phyloP scores from a whole-genome alignment of 1,140 invertebrate species.

The Paraescarpia echinospica region DNA sequence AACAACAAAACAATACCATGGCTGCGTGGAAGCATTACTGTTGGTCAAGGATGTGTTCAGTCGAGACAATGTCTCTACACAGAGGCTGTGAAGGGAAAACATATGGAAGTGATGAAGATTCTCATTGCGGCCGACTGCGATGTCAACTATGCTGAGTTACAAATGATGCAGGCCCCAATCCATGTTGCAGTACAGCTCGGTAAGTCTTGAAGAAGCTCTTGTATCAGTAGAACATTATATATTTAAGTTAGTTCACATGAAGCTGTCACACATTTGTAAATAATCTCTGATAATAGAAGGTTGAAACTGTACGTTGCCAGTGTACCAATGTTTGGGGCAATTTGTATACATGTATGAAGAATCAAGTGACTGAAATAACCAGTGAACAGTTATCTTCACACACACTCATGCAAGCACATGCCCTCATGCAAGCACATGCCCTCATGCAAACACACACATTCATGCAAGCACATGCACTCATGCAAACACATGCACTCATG shows the following conservation, averaged over 20 bases:
- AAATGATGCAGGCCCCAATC: constrained; percentile 41
- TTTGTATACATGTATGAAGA: background rate
- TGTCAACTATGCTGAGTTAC: constrained; percentile 38
- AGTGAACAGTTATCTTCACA: background rate
- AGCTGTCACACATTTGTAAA: background rate
- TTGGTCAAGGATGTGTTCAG: background rate
- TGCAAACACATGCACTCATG: too few relatives aligned
- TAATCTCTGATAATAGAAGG: background rate
- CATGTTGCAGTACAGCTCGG: constrained; percentile 37
- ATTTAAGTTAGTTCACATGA: background rate
- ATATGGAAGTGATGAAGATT: constrained; percentile 34
- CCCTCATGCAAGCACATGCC: too few relatives aligned
- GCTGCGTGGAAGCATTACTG: too few relatives aligned
- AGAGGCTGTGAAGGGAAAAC: constrained; percentile 41
- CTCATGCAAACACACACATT: too few relatives aligned
- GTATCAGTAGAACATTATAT: background rate
- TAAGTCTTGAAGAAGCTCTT: background rate
- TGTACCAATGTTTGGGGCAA: background rate
- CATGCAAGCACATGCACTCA: too few relatives aligned
- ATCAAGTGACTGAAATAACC: background rate
- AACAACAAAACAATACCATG: too few relatives aligned
- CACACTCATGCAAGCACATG: too few relatives aligned
- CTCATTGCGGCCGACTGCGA: constrained; percentile 41
- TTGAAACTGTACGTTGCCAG: constrained; percentile 7
- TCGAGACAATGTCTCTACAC: constrained; percentile 16